Evolutionary conservation across 2,888 invertebrate species (phyloP).

Genomic region (Blastobasis lacticolella): DNA sequence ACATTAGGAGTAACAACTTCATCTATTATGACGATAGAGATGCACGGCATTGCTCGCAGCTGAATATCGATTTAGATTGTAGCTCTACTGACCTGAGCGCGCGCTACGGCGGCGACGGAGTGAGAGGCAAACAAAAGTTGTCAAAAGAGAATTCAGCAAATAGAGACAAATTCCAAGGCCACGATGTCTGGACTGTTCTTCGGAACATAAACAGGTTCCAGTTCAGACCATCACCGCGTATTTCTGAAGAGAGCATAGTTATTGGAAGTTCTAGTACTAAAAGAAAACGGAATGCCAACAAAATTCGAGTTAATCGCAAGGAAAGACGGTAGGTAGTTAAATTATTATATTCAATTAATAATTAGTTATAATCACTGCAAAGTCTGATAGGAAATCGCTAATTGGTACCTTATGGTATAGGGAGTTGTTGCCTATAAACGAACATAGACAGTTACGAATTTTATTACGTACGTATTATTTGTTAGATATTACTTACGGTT

Average conservation of each 20-base stretch:
- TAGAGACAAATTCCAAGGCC: slow-evolving; percentile 23
- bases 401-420: no score
- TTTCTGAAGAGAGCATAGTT: slow-evolving; percentile 39
- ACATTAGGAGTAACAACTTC: slow-evolving; percentile 25
- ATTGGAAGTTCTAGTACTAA: neutral
- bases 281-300: slow-evolving; percentile 26
- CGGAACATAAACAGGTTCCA: slow-evolving; percentile 54
- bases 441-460: no score
- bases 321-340: slow-evolving; percentile 32
- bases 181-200: slow-evolving; percentile 55
- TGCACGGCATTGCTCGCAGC: slow-evolving; percentile 37
- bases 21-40: slow-evolving; percentile 40
- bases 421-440: no score
- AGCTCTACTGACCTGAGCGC: slow-evolving; percentile 44
- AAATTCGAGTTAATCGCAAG: slow-evolving; percentile 21
- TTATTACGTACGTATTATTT: no score
- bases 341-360: no score
- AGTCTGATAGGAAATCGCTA: no score
- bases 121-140: slow-evolving; percentile 8
- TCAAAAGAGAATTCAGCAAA: neutral
- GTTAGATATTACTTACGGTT: no score
- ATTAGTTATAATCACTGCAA: no score
- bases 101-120: slow-evolving; percentile 32
- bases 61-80: slow-evolving; percentile 39
- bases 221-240: slow-evolving; percentile 44